A percentile compares a stretch with the other conserved stretches of the same genome.
phyloP scores from a whole-genome alignment of 2,888 invertebrate species.

The Ctena decussata region DNA sequence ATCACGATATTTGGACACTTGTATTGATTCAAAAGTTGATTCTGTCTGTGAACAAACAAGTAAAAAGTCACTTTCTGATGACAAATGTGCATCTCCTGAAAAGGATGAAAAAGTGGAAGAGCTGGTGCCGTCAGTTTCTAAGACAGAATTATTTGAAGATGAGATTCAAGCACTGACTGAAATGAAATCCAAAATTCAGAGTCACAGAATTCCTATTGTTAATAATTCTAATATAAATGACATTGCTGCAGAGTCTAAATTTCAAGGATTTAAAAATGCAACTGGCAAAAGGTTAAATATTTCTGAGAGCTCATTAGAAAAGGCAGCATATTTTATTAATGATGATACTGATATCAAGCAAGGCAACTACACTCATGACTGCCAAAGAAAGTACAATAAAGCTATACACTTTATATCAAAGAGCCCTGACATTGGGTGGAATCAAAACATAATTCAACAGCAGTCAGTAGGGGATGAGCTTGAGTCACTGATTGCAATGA shows the following conservation, averaged over 20 bases:
- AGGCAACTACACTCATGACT: no score
- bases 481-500: background rate
- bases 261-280: conserved; percentile 4
- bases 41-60: background rate
- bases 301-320: conserved; percentile 18
- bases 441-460: no score
- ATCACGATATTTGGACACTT: conserved; percentile 23
- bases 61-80: background rate
- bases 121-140: background rate
- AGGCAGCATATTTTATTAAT: conserved; percentile 34
- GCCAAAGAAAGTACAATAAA: no score
- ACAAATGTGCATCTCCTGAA: background rate
- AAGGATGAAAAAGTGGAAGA: no score
- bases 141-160: background rate
- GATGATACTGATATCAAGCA: background rate
- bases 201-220: background rate
- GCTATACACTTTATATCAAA: no score
- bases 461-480: conserved; percentile 25
- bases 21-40: background rate
- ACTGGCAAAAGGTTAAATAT: conserved; percentile 28
- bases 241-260: background rate
- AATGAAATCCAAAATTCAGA: background rate
- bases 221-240: no score
- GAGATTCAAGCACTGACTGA: background rate
- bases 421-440: no score